Base-by-base conservation (phyloP, 2,113 vertebrate genomes). In the Morone saxatilis region DNA sequence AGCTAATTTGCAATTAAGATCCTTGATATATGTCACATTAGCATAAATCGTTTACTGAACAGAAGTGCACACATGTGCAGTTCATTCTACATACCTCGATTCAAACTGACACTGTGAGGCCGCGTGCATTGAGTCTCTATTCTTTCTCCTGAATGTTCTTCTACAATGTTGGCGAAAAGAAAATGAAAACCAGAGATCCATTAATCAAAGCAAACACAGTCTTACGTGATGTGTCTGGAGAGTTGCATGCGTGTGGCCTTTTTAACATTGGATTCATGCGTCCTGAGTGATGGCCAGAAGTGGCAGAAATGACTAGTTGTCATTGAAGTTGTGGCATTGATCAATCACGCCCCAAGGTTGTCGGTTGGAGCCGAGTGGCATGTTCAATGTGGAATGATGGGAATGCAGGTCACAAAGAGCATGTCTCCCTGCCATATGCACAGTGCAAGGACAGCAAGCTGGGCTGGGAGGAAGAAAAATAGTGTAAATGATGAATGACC, bases 301-400 rank as follows among this genome's bases (percentile, higher is more conserved):
- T 69, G 75, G 76, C 81, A 78, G 62, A 68, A 84, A 86, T 90
- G 92, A 94, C 84, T 70, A 69, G 88, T 71, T 94, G 93, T 93
- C 92, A 90, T 71, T 82, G 51, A 53, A 89, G 86, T 77, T 66
- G 75, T 65, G 69, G 73, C 83, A 87, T 61, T 93, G 90, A 95
- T 96, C 92, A 92, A 94, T 95, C 94, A 93, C 51, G 61, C 36
- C 76, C 62, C 14, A 22, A 80, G 83, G 88, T 76, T 79, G 81
- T 43, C 5, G 76, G 9, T n/a, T 31, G 47, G 83, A 12, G 54
- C 36, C 5, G 51, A 77, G 70, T 81, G 78, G 75, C 77, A 80
- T 69, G 73, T 83, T 91, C 53, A 61, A 65, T 82, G 80, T 60
- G 67, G 48, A 62, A 68, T 20, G 62, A 60, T 60, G 81, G 76